Percentiles rank a stretch among this genome's conserved stretches.
phyloP scores from a whole-genome alignment of 2,888 invertebrate species.

The Drosophila sordidula region DNA sequence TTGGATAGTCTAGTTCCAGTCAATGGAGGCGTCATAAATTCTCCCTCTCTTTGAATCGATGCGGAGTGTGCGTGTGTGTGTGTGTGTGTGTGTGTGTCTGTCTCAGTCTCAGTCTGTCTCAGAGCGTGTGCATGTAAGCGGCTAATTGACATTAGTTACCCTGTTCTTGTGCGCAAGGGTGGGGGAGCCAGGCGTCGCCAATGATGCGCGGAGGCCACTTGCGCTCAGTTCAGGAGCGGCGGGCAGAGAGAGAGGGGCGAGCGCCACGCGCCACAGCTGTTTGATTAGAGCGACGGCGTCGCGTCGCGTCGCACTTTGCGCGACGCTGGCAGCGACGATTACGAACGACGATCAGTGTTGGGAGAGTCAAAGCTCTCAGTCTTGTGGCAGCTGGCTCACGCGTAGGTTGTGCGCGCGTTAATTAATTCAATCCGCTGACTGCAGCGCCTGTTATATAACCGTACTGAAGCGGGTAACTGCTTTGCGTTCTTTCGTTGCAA shows the following conservation, averaged over 20 bases:
- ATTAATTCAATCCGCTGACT: constrained; percentile 36
- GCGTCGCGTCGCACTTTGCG: constrained; percentile 54
- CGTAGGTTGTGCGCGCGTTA: constrained; percentile 76
- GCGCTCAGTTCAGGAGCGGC: constrained; percentile 7
- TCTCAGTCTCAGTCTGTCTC: constrained; percentile 5
- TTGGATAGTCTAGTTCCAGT: constrained; percentile 43
- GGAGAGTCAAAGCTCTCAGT: constrained; percentile 69
- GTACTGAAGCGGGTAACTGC: constrained; percentile 48
- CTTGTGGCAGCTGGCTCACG: constrained; percentile 83
- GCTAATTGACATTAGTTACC: constrained; percentile 29
- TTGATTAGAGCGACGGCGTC: constrained; percentile 32
- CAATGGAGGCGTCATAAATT: constrained; percentile 30
- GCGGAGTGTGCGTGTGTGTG: background rate
- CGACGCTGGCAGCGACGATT: constrained; percentile 19
- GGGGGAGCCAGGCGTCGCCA: constrained; percentile 14
- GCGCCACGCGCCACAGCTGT: constrained; percentile 60
- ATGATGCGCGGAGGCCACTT: constrained; percentile 25
- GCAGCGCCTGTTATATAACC: constrained; percentile 70
- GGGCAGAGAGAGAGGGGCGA: constrained; percentile 3
- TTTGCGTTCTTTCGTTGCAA: constrained; percentile 62
- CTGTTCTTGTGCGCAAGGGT: background rate
- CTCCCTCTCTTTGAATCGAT: background rate
- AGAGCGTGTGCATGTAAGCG: constrained; percentile 5
- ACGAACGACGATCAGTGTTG: constrained; percentile 35
- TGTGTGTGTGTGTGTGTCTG: background rate